Conservation (phyloP, 2,113 vertebrate genomes). For the Morphnarchus princeps region DNA sequence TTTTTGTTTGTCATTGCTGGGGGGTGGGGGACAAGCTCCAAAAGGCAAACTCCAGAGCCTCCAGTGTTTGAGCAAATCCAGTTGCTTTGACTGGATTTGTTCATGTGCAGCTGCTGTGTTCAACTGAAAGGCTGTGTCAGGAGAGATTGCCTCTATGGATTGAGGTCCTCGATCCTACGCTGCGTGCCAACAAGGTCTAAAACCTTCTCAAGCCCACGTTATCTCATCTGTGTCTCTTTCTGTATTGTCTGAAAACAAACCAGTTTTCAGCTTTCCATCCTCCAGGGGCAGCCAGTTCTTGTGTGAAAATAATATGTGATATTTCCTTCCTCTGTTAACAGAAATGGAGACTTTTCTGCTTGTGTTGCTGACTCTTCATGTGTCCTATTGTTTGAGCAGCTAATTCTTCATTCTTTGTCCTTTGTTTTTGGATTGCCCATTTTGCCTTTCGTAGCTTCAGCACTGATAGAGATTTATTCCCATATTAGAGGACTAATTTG, state of each 20-base stretch:
- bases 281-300: not conserved
- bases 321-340: not conserved
- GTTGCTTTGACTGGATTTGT: not conserved
- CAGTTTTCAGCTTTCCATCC: not conserved
- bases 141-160: not conserved
- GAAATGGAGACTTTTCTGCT: not conserved
- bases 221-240: not conserved
- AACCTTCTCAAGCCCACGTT: not conserved
- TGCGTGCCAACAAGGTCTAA: not conserved
- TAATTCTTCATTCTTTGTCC: not conserved
- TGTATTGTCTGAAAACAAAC: not conserved
- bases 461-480: not conserved
- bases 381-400: not conserved
- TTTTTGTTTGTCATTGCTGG: not conserved
- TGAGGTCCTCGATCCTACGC: not conserved
- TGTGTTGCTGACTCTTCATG: not conserved
- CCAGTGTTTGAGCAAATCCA: not conserved
- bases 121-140: not conserved
- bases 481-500: not conserved
- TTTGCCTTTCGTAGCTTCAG: not conserved
- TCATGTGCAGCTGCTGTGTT: not conserved
- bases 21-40: not conserved
- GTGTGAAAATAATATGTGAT: not conserved
- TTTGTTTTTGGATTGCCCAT: not conserved
- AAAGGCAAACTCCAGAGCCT: not conserved